These are phyloP conservation scores for Megalonaias nervosa DNA, from an alignment of 1,140 invertebrate genomes.

Conservation along the genomic window DNA sequence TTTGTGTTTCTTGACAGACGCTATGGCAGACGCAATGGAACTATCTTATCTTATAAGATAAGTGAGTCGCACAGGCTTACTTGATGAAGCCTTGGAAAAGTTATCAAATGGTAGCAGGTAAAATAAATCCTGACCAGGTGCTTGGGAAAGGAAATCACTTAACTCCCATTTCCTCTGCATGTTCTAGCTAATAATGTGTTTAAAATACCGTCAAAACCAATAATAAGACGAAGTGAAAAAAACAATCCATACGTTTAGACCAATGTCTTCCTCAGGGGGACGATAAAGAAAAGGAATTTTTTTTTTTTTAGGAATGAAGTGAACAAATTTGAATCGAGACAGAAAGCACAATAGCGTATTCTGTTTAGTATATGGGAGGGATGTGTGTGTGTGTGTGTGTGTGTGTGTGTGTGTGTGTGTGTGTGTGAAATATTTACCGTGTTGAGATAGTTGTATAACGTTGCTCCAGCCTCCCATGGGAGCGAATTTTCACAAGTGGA, in stretches of 20 bases:
- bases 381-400: neutral
- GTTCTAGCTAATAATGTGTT: no score
- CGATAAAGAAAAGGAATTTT: neutral
- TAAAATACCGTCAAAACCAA: no score
- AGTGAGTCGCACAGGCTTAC: no score
- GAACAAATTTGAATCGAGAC: neutral
- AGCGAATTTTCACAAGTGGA: constrained; percentile 56
- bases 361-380: neutral
- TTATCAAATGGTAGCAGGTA: no score
- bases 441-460: constrained; percentile 61
- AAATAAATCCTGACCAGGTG: no score
- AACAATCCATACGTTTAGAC: neutral
- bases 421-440: constrained; percentile 45
- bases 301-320: neutral
- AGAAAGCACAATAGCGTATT: neutral
- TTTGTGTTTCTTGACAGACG: no score
- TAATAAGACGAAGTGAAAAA: neutral
- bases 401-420: neutral
- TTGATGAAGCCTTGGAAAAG: no score
- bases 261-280: neutral
- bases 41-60: no score
- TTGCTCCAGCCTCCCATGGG: constrained; percentile 59
- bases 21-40: no score
- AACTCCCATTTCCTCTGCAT: no score
- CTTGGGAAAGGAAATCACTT: no score